Evolutionary conservation across 2,888 invertebrate species (phyloP), one percentile per base, ranked within the genome.

Genomic region (Sympetrum striolatum): DNA sequence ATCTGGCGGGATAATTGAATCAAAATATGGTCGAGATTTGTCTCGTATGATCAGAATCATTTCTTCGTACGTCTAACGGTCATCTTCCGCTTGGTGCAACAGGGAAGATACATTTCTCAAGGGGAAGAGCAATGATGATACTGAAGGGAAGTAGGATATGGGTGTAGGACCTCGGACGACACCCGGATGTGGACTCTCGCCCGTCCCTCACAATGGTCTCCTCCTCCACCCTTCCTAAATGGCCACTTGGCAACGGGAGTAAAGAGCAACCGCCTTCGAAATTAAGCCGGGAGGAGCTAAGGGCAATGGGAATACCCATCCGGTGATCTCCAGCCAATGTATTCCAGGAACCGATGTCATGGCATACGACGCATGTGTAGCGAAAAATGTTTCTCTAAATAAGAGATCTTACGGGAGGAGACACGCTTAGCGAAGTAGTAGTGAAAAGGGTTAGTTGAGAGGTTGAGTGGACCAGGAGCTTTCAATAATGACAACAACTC

Each of bases 401-500:
- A 31, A 73, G n/a, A 6, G 8, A 8, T 10, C 60, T 18, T 12
- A n/a, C 64, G 64, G 64, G 64, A 5, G 22, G 22, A 64, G 44
- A 44, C 44, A 44, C 10, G 10, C 44, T 8, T 44, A 44, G 44
- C 44, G 44, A 44, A 44, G 6, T 10, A 37, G 53, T 22, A n/a
- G 14, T 58, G 25, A 37, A 31, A 22, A 37, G 60, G 31, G 82
- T n/a, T 5, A 60, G 37, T 86, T 15, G 35, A 86, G 60, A 60
- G 60, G 86, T 60, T 86, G 60, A 60, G 60, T 60, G 86, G 37
- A 14, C 60, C 37, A 37, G 86, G 60, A 73, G 60, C 86, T 86
- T 86, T 86, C 86, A 86, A 86, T 86, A 86, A 86, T 86, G 60
- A 86, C 86, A 86, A 86, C 86, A 86, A 35, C 60, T 86, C 86